Conservation (phyloP, 1,140 invertebrate genomes). For the Aporrectodea caliginosa region DNA sequence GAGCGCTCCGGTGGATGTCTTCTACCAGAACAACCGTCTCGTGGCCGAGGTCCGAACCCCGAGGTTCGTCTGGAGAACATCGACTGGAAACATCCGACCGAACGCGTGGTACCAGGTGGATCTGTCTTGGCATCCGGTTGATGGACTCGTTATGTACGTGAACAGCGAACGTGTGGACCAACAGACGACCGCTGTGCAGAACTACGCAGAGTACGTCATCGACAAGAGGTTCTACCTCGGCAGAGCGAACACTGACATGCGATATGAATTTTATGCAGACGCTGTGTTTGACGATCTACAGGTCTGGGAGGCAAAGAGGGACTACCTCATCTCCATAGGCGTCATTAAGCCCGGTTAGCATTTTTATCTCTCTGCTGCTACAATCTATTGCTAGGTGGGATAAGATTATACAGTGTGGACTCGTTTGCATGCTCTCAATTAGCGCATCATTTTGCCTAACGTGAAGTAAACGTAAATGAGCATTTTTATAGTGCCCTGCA, state of each 20-base stretch:
- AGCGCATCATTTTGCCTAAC: too few relatives aligned
- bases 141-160: slow-evolving; percentile 45
- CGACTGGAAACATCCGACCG: slow-evolving; percentile 37
- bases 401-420: too few relatives aligned
- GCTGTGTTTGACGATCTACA: slow-evolving; percentile 44
- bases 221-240: slow-evolving; percentile 42
- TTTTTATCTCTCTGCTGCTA: too few relatives aligned
- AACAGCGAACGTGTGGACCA: slow-evolving; percentile 41
- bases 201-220: slow-evolving; percentile 36
- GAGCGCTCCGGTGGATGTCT: slow-evolving; percentile 47
- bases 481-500: too few relatives aligned
- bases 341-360: slow-evolving; percentile 16
- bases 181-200: slow-evolving; percentile 30
- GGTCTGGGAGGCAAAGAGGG: slow-evolving; percentile 44
- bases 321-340: slow-evolving; percentile 33
- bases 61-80: slow-evolving; percentile 43
- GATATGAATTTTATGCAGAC: slow-evolving; percentile 40
- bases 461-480: too few relatives aligned
- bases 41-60: slow-evolving; percentile 43
- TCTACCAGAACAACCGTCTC: slow-evolving; percentile 45
- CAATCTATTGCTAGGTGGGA: too few relatives aligned
- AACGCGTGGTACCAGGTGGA: slow-evolving; percentile 45
- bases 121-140: slow-evolving; percentile 43
- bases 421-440: too few relatives aligned
- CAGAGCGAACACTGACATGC: slow-evolving; percentile 39